Percentiles rank a stretch among this genome's conserved stretches.
Conservation (phyloP, 2,888 invertebrate species). For the Periphyllus acericola region DNA sequence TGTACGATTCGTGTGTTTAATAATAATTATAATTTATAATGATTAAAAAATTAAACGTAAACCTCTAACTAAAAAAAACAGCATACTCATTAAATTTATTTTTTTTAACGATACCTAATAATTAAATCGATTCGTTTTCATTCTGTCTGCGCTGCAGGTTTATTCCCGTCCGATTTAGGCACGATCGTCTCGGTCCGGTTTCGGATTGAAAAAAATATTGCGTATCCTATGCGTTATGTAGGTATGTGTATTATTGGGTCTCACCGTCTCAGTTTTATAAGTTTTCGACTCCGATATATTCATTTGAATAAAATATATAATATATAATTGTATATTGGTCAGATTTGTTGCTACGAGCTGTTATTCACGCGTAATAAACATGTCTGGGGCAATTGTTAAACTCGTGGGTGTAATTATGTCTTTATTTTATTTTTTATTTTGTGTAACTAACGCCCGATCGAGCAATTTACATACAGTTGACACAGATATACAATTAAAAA, state of each 20-base stretch:
- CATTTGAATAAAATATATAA: background rate
- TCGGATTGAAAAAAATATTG: background rate
- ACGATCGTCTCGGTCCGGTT: background rate
- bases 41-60: background rate
- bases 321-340: too few relatives aligned
- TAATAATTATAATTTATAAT: conserved; percentile 1
- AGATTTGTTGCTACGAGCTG: background rate
- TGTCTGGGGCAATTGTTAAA: background rate
- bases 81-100: background rate
- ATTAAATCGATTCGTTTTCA: background rate
- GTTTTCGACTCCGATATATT: background rate
- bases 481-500: too few relatives aligned
- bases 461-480: too few relatives aligned
- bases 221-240: background rate
- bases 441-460: too few relatives aligned
- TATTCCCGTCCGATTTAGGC: background rate
- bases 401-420: too few relatives aligned
- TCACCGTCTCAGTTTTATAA: background rate
- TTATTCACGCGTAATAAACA: background rate
- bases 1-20: background rate
- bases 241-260: background rate
- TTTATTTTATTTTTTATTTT: too few relatives aligned
- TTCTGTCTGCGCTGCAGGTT: background rate
- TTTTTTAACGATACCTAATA: background rate
- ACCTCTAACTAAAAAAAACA: background rate